These are phyloP conservation scores for Brachionus koreanus DNA, from an alignment of 1,140 invertebrate species.

Conservation along the genomic window DNA sequence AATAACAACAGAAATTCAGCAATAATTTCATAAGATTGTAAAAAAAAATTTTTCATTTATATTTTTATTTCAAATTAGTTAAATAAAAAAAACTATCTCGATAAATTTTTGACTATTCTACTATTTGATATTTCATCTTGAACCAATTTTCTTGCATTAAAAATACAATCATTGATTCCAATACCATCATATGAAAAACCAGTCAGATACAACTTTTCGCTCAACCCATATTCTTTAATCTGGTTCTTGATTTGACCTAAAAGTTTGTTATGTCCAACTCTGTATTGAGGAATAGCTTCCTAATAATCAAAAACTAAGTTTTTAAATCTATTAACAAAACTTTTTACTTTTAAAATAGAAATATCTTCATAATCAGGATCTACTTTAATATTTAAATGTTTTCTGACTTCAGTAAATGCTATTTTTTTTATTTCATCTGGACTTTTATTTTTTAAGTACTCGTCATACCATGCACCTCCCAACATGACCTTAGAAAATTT, in stretches of 20 bases:
- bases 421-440: background rate
- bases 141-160: conserved; percentile 36
- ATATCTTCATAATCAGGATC: conserved; percentile 26
- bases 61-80: background rate
- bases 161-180: conserved; percentile 41
- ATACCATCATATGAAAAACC: conserved; percentile 43
- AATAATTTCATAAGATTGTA: conserved; percentile 11
- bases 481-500: conserved; percentile 20
- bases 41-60: background rate
- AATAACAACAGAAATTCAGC: conserved; percentile 21
- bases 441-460: conserved; percentile 6
- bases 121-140: conserved; percentile 1
- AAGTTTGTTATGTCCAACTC: conserved; percentile 17
- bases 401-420: background rate
- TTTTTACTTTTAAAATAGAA: conserved; percentile 36
- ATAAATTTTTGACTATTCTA: background rate
- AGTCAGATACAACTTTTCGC: conserved; percentile 10
- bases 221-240: background rate
- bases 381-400: conserved; percentile 19
- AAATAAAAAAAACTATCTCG: conserved; percentile 8
- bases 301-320: background rate
- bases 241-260: background rate
- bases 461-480: conserved; percentile 42
- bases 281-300: conserved; percentile 35
- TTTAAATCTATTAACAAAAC: background rate